Evolutionary conservation across 1,140 invertebrate species (phyloP).

Genomic region (Musca vetustissima): DNA sequence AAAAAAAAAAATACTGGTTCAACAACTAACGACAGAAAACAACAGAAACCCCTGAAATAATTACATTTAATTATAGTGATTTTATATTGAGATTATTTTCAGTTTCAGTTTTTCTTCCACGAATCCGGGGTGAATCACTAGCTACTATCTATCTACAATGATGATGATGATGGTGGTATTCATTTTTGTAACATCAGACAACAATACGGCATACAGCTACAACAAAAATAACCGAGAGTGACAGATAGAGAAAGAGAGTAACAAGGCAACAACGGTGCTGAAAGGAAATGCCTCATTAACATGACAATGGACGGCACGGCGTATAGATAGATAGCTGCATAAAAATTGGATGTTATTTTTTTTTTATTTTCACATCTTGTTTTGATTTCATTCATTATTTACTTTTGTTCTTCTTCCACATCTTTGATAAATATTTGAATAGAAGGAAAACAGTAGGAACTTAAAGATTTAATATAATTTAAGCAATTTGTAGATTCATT

Average conservation of each 20-base stretch:
- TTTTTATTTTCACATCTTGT: too few relatives aligned
- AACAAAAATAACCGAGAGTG: background rate
- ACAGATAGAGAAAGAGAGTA: background rate
- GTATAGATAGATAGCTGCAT: background rate
- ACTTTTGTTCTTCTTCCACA: too few relatives aligned
- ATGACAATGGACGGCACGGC: slow-evolving; percentile 10
- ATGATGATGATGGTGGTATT: too few relatives aligned
- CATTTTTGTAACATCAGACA: too few relatives aligned
- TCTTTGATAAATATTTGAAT: too few relatives aligned
- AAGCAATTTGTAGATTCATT: too few relatives aligned
- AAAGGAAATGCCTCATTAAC: slow-evolving; percentile 26
- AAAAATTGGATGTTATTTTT: background rate
- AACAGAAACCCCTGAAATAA: slow-evolving; percentile 21
- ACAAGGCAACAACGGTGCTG: background rate
- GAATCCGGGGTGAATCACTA: background rate
- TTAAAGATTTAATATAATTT: too few relatives aligned
- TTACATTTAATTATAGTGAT: slow-evolving; percentile 29
- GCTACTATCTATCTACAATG: too few relatives aligned
- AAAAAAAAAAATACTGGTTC: background rate
- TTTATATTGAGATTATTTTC: slow-evolving; percentile 25
- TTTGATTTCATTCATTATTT: too few relatives aligned
- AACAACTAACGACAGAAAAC: background rate
- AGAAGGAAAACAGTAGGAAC: too few relatives aligned
- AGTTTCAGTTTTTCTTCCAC: background rate
- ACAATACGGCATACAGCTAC: too few relatives aligned